These are phyloP conservation scores for Bicyclus anynana DNA, from an alignment of 1,140 invertebrate species.

Conservation along the genomic window DNA sequence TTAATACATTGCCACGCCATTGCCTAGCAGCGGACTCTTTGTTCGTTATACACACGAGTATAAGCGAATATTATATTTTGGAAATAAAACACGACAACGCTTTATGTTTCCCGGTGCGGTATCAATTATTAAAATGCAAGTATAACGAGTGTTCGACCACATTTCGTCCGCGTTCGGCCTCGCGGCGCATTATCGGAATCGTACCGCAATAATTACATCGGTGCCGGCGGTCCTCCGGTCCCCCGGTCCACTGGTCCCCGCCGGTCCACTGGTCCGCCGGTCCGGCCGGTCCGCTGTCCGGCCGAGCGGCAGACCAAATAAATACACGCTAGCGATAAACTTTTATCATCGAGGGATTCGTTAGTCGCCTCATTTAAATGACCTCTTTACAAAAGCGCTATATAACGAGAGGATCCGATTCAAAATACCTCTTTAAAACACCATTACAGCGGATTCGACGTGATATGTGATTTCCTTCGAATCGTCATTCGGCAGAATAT, in stretches of 20 bases:
- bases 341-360: constrained; percentile 49
- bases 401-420: neutral
- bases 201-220: constrained; percentile 73
- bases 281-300: too few species aligned
- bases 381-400: constrained; percentile 10
- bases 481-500: too few species aligned
- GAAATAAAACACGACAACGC: constrained; percentile 51
- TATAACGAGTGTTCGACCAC: constrained; percentile 62
- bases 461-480: too few species aligned
- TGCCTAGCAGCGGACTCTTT: neutral
- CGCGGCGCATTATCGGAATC: constrained; percentile 71
- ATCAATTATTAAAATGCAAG: constrained; percentile 73
- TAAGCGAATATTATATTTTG: too few species aligned
- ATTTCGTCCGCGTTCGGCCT: constrained; percentile 60
- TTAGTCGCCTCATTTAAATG: constrained; percentile 13
- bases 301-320: constrained; percentile 57
- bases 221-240: constrained; percentile 54
- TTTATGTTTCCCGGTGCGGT: constrained; percentile 53
- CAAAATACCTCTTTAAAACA: neutral
- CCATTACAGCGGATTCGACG: too few species aligned
- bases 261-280: too few species aligned
- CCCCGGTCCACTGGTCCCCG: too few species aligned
- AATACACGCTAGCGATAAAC: constrained; percentile 59
- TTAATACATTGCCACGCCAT: constrained; percentile 18
- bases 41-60: too few species aligned